These are phyloP conservation scores for Sphaeramia orbicularis DNA, from an alignment of 2,797 vertebrate species.

Conservation along the genomic window DNA sequence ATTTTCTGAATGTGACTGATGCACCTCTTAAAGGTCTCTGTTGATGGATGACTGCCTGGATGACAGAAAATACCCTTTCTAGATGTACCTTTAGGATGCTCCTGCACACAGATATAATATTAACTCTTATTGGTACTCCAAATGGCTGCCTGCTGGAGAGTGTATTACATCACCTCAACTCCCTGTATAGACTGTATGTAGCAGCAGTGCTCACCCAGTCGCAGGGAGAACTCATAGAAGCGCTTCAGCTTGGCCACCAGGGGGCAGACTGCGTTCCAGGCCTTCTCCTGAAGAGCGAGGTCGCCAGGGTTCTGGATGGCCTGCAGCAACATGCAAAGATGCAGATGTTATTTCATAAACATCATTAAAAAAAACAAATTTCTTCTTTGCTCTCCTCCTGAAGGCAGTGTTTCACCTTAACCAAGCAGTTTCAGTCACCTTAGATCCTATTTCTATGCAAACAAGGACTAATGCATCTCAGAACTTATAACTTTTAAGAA, in stretches of 20 bases:
- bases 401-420: constrained; percentile 4
- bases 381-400: neutral
- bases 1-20: neutral
- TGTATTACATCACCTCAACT: constrained; percentile 16
- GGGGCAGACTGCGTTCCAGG: constrained; percentile 93
- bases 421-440: constrained; percentile 27
- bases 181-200: neutral
- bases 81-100: constrained; percentile 4
- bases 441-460: neutral
- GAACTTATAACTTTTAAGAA: too few species aligned
- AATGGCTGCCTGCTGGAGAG: constrained; percentile 16
- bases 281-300: constrained; percentile 91
- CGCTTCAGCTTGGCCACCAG: constrained; percentile 93
- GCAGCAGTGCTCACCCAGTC: constrained; percentile 85
- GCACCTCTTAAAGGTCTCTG: neutral
- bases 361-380: constrained; percentile 1
- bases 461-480: too few species aligned
- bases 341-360: constrained; percentile 55
- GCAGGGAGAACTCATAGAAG: constrained; percentile 93
- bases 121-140: constrained; percentile 1
- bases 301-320: constrained; percentile 93
- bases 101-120: constrained; percentile 9
- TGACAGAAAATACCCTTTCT: constrained; percentile 15
- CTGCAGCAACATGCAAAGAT: constrained; percentile 68
- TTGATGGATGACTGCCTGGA: neutral